phyloP scores from a whole-genome alignment of 2,113 vertebrate species.

The Onychostruthus taczanowskii region DNA sequence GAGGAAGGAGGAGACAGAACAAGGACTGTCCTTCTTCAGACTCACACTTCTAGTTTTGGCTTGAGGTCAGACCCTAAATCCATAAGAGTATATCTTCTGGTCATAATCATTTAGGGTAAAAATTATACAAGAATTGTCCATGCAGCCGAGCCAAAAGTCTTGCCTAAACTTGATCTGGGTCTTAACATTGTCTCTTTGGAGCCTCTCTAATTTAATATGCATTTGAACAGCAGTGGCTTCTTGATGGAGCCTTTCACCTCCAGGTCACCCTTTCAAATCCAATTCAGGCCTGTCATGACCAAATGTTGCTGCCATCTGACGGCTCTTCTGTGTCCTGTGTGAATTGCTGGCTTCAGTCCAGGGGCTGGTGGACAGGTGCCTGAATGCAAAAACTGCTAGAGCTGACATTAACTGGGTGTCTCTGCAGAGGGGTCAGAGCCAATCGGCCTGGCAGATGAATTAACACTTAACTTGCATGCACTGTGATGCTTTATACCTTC shows the following conservation, averaged over 20 bases:
- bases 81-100: not conserved
- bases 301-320: conserved; percentile 62
- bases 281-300: conserved; percentile 52
- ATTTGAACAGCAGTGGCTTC: conserved; percentile 46
- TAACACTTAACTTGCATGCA: not conserved
- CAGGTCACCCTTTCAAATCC: conserved; percentile 62
- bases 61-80: not conserved
- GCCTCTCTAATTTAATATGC: conserved; percentile 49
- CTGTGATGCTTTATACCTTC: conserved; percentile 15
- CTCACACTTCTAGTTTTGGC: not conserved
- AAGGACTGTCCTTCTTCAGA: not conserved
- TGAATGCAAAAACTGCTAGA: conserved; percentile 17
- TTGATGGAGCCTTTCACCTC: conserved; percentile 57
- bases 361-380: conserved; percentile 56
- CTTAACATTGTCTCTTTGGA: conserved; percentile 8
- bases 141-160: conserved; percentile 15
- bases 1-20: not conserved
- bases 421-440: conserved; percentile 38
- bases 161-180: conserved; percentile 34
- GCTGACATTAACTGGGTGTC: conserved; percentile 38
- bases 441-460: conserved; percentile 26
- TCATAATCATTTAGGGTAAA: not conserved
- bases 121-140: not conserved
- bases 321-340: conserved; percentile 19
- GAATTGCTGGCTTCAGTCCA: conserved; percentile 52